Evolutionary conservation across 1,140 invertebrate genomes (phyloP).

Genomic region (Drosophila azteca): DNA sequence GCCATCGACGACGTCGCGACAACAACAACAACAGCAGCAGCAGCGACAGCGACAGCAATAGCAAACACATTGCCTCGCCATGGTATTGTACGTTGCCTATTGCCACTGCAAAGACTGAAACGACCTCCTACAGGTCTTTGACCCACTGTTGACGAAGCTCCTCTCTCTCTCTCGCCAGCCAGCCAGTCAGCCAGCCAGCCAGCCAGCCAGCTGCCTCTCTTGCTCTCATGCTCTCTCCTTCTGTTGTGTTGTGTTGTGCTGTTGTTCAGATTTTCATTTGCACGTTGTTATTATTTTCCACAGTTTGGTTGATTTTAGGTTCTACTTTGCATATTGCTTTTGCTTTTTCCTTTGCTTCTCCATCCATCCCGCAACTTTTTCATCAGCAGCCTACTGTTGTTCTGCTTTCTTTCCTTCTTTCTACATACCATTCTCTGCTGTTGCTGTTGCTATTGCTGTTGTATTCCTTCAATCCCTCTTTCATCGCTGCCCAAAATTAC

Average conservation of each 20-base stretch:
- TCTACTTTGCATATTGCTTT: constrained; percentile 3
- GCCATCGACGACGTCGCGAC: constrained; percentile 40
- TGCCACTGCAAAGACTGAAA: constrained; percentile 82
- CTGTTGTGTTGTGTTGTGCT: background rate
- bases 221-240: background rate
- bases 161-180: constrained; percentile 4
- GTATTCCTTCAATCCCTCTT: background rate
- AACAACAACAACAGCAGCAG: too few relatives aligned
- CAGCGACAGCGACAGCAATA: constrained; percentile 5
- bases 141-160: constrained; percentile 65
- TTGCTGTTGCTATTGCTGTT: too few relatives aligned
- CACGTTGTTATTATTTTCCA: constrained; percentile 70
- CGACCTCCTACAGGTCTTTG: constrained; percentile 84
- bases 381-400: constrained; percentile 21
- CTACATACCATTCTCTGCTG: background rate
- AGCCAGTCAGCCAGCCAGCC: background rate
- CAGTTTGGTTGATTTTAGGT: constrained; percentile 28
- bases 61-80: constrained; percentile 41
- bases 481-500: constrained; percentile 29
- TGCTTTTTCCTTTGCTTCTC: constrained; percentile 5
- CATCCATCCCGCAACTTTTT: constrained; percentile 20
- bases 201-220: constrained; percentile 3
- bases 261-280: constrained; percentile 60
- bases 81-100: constrained; percentile 82
- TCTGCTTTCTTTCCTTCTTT: constrained; percentile 13